Evolutionary conservation across 2,797 vertebrate species (phyloP).

Genomic region (Siniperca scherzeri): DNA sequence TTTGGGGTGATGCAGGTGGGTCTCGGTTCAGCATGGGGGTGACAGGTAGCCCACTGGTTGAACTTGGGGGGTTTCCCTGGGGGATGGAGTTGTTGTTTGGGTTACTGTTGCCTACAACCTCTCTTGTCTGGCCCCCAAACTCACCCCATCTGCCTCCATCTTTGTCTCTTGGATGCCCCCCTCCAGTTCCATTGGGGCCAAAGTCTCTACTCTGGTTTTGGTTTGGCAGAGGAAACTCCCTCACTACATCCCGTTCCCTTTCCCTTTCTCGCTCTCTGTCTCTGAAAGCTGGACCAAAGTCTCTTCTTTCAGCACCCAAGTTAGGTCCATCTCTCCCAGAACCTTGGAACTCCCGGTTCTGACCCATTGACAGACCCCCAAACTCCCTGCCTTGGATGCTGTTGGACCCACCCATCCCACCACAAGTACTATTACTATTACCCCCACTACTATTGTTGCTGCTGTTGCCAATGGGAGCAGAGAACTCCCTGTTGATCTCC

Average conservation of each 20-base stretch:
- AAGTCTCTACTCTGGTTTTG: slow-evolving; percentile 86
- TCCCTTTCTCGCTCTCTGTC: slow-evolving; percentile 93
- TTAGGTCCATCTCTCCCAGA: slow-evolving; percentile 82
- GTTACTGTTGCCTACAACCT: slow-evolving; percentile 79
- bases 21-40: slow-evolving; percentile 82
- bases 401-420: slow-evolving; percentile 75
- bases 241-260: slow-evolving; percentile 87
- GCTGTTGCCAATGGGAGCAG: slow-evolving; percentile 77
- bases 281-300: slow-evolving; percentile 85
- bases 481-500: slow-evolving; percentile 84
- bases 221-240: slow-evolving; percentile 82
- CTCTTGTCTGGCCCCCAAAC: slow-evolving; percentile 84
- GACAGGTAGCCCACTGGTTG: slow-evolving; percentile 77
- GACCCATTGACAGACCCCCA: slow-evolving; percentile 76
- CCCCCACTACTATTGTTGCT: slow-evolving; percentile 72
- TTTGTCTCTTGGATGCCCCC: slow-evolving; percentile 85
- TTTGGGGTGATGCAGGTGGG: slow-evolving; percentile 84
- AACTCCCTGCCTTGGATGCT: slow-evolving; percentile 82
- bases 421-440: slow-evolving; percentile 70
- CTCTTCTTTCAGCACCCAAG: slow-evolving; percentile 80
- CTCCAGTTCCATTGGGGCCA: slow-evolving; percentile 79
- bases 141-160: slow-evolving; percentile 87
- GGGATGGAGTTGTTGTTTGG: slow-evolving; percentile 77
- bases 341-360: slow-evolving; percentile 84
- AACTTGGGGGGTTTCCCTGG: slow-evolving; percentile 79